A percentile compares a stretch with the other conserved stretches of the same genome.
phyloP scores from a whole-genome alignment of 2,113 vertebrate genomes.

The Gadus macrocephalus region DNA sequence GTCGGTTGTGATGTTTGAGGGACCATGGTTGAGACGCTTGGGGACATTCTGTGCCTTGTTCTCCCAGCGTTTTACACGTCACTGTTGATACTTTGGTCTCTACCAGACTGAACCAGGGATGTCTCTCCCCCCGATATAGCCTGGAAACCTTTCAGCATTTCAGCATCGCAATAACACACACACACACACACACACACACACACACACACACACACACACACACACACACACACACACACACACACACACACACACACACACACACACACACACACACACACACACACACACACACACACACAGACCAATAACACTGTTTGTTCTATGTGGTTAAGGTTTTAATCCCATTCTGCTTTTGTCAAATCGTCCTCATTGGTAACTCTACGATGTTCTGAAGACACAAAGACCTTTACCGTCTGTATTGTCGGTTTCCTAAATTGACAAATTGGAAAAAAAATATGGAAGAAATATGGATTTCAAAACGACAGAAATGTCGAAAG shows the following conservation, averaged over 20 bases:
- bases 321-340: background rate
- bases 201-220: background rate
- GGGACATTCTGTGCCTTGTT: conserved; percentile 57
- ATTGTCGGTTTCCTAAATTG: background rate
- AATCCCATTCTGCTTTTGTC: background rate
- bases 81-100: conserved; percentile 1
- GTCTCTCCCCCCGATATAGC: conserved; percentile 30
- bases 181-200: conserved; percentile 6
- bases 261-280: conserved; percentile 2
- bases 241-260: conserved; percentile 13
- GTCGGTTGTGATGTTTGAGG: too few relatives aligned
- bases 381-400: background rate
- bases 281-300: background rate
- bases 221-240: background rate
- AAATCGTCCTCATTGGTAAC: too few relatives aligned
- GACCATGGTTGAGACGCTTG: conserved; percentile 14
- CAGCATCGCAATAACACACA: conserved; percentile 37
- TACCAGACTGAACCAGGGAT: conserved; percentile 14
- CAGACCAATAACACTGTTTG: conserved; percentile 3
- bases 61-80: conserved; percentile 12
- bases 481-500: background rate
- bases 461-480: background rate
- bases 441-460: background rate
- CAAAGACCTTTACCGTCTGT: background rate
- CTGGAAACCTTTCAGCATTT: conserved; percentile 18